Conservation (phyloP, 2,888 invertebrate genomes). For the Ochropleura leucogaster region DNA sequence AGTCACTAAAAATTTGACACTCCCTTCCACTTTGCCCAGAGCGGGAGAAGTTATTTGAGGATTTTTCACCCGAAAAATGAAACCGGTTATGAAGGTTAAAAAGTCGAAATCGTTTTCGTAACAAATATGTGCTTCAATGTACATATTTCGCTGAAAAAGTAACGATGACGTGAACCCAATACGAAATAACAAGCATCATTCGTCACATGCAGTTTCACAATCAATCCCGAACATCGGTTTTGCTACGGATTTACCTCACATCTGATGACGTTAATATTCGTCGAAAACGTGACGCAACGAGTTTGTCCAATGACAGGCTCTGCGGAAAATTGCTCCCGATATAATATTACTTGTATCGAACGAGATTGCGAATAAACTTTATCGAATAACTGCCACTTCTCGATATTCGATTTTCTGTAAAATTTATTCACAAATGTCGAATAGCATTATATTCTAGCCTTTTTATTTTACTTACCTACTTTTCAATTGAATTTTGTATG, state of each 20-base stretch:
- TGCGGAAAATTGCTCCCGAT: slow-evolving; percentile 63
- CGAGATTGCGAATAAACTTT: slow-evolving; percentile 61
- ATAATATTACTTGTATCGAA: slow-evolving; percentile 63
- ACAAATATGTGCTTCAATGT: background rate
- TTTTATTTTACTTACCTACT: slow-evolving; percentile 8
- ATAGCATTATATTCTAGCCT: slow-evolving; percentile 11
- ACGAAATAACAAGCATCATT: slow-evolving; percentile 27
- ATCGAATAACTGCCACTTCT: slow-evolving; percentile 63
- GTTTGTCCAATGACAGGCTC: slow-evolving; percentile 63
- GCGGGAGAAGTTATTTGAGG: too few relatives aligned
- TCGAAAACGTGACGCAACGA: slow-evolving; percentile 48
- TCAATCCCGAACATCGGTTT: slow-evolving; percentile 40
- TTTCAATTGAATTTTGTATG: slow-evolving; percentile 15
- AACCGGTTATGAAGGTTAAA: background rate
- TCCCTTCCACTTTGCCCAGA: too few relatives aligned
- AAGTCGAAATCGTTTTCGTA: background rate
- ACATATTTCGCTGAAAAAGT: background rate
- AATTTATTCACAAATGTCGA: slow-evolving; percentile 37
- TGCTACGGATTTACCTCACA: slow-evolving; percentile 34
- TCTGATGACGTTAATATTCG: slow-evolving; percentile 61
- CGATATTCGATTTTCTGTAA: slow-evolving; percentile 53
- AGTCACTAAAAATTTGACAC: too few relatives aligned
- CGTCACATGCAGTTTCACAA: slow-evolving; percentile 16
- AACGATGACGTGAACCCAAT: background rate
- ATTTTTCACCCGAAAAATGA: too few relatives aligned